These are phyloP conservation scores for Notodonta dromedarius DNA, from an alignment of 2,888 invertebrate species.

Conservation along the genomic window DNA sequence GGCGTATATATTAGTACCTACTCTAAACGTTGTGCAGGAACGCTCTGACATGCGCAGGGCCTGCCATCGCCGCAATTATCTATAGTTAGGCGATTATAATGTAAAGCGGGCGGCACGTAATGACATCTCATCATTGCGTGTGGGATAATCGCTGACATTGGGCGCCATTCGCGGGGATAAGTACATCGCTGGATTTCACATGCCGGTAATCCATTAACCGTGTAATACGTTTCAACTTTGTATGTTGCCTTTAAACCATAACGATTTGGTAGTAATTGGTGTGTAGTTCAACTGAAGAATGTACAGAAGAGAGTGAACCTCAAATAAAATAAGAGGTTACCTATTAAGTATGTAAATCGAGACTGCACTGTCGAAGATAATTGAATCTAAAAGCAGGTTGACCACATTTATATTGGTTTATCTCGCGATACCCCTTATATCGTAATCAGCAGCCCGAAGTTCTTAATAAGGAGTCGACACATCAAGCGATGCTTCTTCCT, in stretches of 20 bases:
- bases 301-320: too few relatives aligned
- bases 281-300: too few relatives aligned
- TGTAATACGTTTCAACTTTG: too few relatives aligned
- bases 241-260: too few relatives aligned
- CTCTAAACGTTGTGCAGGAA: conserved; percentile 43
- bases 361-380: too few relatives aligned
- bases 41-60: conserved; percentile 1
- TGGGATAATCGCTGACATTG: conserved; percentile 46
- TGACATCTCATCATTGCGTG: conserved; percentile 53
- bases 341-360: too few relatives aligned
- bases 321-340: too few relatives aligned
- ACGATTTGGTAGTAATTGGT: too few relatives aligned
- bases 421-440: conserved; percentile 8
- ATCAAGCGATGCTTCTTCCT: conserved; percentile 52
- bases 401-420: too few relatives aligned
- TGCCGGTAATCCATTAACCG: background rate
- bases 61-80: conserved; percentile 32
- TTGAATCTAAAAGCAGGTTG: too few relatives aligned
- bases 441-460: conserved; percentile 25
- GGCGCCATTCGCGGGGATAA: conserved; percentile 40
- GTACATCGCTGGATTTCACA: background rate
- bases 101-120: conserved; percentile 60
- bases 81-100: conserved; percentile 49
- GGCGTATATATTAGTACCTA: conserved; percentile 30
- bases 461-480: conserved; percentile 14